Percentiles rank a stretch among this genome's conserved stretches.
phyloP scores from a whole-genome alignment of 2,113 vertebrate genomes.

The Crocuta crocuta region DNA sequence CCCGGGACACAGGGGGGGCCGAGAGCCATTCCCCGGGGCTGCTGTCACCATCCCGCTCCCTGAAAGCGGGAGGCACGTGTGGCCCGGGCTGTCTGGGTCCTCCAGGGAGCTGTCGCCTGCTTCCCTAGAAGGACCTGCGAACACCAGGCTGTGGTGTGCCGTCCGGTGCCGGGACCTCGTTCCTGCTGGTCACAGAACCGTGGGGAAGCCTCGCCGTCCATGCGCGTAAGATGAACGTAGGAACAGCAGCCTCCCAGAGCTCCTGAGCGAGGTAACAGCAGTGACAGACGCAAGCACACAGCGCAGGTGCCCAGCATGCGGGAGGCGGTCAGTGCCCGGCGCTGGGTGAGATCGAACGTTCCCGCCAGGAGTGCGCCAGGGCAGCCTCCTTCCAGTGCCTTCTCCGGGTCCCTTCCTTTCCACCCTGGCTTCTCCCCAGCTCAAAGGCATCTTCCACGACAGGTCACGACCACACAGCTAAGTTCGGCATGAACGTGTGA shows the following conservation, averaged over 20 bases:
- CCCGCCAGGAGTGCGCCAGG: background rate
- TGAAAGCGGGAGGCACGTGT: background rate
- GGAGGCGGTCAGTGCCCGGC: background rate
- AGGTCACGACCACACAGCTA: background rate
- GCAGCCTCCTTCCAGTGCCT: background rate
- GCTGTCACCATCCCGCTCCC: background rate
- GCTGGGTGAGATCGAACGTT: background rate
- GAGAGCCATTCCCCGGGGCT: accelerated
- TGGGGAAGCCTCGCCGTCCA: background rate
- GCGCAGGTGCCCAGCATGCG: background rate
- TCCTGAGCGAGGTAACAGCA: background rate
- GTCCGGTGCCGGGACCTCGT: background rate
- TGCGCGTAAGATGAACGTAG: background rate
- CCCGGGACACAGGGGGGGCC: background rate
- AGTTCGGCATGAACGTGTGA: background rate
- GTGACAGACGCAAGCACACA: accelerated
- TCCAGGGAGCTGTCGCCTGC: accelerated
- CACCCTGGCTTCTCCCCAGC: background rate
- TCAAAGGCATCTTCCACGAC: background rate
- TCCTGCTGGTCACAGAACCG: accelerated
- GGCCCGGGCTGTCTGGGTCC: background rate
- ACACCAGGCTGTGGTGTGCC: accelerated
- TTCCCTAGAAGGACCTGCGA: background rate
- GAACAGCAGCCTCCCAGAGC: too few species aligned
- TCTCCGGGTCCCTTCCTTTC: background rate